These are phyloP conservation scores for Orthosia gracilis DNA, from an alignment of 2,888 invertebrate species.

Conservation along the genomic window DNA sequence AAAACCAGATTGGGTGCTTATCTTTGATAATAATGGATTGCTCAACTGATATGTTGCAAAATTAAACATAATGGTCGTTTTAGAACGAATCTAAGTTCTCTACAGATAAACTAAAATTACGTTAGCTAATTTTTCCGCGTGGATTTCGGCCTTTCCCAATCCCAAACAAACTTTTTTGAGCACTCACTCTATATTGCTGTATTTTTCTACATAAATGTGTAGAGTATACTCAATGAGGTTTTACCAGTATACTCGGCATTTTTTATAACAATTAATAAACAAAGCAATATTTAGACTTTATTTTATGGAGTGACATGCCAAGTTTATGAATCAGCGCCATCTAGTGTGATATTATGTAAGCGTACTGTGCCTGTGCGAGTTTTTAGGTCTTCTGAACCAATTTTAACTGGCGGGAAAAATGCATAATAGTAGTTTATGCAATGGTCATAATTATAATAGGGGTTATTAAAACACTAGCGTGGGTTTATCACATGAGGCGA, in stretches of 20 bases:
- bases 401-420: not conserved
- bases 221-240: too few species aligned
- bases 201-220: too few species aligned
- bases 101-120: not conserved
- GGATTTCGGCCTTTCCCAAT: not conserved
- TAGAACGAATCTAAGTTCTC: not conserved
- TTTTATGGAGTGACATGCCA: not conserved
- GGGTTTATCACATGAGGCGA: too few species aligned
- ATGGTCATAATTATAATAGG: too few species aligned
- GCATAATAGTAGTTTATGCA: not conserved
- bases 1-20: not conserved
- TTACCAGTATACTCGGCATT: too few species aligned
- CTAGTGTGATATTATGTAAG: slow-evolving; percentile 1
- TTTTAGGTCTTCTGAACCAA: not conserved
- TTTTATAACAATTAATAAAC: too few species aligned
- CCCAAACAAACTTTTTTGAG: too few species aligned
- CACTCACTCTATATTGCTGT: not conserved
- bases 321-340: slow-evolving; percentile 6
- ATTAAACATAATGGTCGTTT: not conserved
- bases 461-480: too few species aligned
- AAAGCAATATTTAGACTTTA: too few species aligned
- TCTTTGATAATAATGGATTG: not conserved
- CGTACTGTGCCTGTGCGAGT: not conserved
- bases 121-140: not conserved
- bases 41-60: not conserved